These are phyloP conservation scores for Chamaea fasciata DNA, from an alignment of 2,113 vertebrate genomes.

Conservation along the genomic window DNA sequence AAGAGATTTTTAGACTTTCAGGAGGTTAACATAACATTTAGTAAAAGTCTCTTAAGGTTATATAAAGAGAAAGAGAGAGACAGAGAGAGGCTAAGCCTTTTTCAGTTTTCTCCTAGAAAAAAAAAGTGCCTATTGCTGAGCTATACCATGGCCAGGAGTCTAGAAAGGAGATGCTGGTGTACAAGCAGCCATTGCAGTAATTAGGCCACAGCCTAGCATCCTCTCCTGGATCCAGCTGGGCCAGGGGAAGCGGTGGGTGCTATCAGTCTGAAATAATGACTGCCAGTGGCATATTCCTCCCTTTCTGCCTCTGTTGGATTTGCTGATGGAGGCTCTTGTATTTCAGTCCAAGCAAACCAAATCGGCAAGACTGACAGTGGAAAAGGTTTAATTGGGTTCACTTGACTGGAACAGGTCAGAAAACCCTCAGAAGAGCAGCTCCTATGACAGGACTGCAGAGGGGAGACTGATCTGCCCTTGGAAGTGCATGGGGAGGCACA, in stretches of 20 bases:
- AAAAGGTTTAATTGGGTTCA: not conserved
- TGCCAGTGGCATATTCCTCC: not conserved
- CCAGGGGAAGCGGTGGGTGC: accelerated
- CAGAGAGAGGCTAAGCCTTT: not conserved
- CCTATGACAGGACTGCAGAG: not conserved
- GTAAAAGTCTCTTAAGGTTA: not conserved
- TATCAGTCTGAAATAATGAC: not conserved
- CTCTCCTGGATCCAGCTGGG: not conserved
- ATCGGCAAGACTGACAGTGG: not conserved
- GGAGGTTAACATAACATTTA: not conserved
- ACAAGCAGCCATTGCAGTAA: not conserved
- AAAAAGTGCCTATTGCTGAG: not conserved
- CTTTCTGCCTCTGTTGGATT: not conserved
- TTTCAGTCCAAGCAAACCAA: not conserved
- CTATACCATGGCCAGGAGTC: not conserved
- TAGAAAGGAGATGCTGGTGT: not conserved
- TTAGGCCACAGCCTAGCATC: not conserved
- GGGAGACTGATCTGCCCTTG: not conserved
- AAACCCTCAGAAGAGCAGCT: not conserved
- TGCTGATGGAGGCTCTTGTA: not conserved
- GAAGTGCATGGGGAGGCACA: accelerated
- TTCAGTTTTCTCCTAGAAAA: not conserved
- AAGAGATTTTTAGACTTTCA: not conserved
- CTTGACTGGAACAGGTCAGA: not conserved
- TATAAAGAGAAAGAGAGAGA: not conserved